These are phyloP conservation scores for Euwallacea fornicatus DNA, from an alignment of 1,140 invertebrate species.

Conservation along the genomic window DNA sequence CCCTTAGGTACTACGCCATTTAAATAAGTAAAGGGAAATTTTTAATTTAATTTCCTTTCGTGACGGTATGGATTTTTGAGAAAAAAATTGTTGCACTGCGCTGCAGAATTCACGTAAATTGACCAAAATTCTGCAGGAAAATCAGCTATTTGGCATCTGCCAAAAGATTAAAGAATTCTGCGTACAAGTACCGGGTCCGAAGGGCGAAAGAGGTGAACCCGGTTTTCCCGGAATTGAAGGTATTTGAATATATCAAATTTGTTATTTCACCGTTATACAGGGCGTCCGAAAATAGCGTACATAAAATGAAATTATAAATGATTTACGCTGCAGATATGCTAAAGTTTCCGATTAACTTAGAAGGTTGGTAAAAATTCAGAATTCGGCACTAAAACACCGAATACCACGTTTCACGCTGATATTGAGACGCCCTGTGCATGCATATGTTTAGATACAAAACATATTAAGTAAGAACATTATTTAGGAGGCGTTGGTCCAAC, in stretches of 20 bases:
- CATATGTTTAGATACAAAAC: too few species aligned
- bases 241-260: not conserved
- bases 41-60: not conserved
- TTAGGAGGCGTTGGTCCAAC: conserved; percentile 12
- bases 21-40: not conserved
- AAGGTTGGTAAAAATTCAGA: too few species aligned
- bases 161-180: conserved; percentile 68
- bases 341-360: too few species aligned
- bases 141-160: conserved; percentile 44
- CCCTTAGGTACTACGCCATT: too few species aligned
- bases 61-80: too few species aligned
- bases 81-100: not conserved
- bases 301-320: too few species aligned
- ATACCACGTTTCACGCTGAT: too few species aligned
- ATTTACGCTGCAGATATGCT: too few species aligned
- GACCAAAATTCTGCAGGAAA: conserved; percentile 38
- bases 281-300: too few species aligned
- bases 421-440: too few species aligned
- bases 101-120: not conserved
- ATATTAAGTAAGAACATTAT: not conserved
- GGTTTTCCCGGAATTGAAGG: conserved; percentile 62
- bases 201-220: conserved; percentile 64
- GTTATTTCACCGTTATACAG: too few species aligned
- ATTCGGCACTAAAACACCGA: too few species aligned
- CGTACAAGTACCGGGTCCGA: conserved; percentile 63